These are phyloP conservation scores for Gopherus evgoodei DNA, from an alignment of 2,113 vertebrate species.

Conservation along the genomic window DNA sequence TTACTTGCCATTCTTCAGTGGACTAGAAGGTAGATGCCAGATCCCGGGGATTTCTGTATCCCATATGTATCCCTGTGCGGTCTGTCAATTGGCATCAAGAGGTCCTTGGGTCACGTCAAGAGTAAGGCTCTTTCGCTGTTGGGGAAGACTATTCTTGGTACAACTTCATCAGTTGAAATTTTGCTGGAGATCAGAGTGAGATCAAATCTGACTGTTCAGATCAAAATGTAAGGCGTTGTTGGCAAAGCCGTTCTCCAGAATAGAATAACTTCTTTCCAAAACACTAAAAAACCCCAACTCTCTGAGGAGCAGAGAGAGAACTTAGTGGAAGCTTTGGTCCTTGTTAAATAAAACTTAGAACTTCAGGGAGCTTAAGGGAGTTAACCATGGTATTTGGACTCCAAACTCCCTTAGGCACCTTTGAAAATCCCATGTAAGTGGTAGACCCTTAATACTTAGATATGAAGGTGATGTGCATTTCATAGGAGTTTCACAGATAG, in stretches of 20 bases:
- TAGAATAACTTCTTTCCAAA: neutral
- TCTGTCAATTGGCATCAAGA: neutral
- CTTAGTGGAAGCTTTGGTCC: neutral
- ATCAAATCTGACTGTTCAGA: neutral
- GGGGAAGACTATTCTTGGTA: neutral
- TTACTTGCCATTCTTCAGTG: neutral
- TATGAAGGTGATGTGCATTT: rapidly evolving
- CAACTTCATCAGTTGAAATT: neutral
- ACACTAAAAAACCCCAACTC: neutral
- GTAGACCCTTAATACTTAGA: neutral
- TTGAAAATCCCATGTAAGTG: rapidly evolving
- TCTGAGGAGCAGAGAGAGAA: neutral
- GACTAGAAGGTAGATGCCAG: neutral
- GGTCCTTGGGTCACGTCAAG: neutral
- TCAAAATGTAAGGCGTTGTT: neutral
- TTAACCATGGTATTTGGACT: neutral
- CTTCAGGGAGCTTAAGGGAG: neutral
- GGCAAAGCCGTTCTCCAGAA: neutral
- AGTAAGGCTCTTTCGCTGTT: neutral
- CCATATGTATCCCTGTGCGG: neutral
- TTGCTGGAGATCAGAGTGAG: neutral
- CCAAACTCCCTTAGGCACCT: neutral
- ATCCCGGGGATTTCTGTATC: neutral
- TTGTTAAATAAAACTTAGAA: neutral
- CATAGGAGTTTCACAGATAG: neutral